A percentile compares a stretch with the other conserved stretches of the same genome.
Conservation (phyloP, 1,140 invertebrate genomes). For the Augochlora pura region DNA sequence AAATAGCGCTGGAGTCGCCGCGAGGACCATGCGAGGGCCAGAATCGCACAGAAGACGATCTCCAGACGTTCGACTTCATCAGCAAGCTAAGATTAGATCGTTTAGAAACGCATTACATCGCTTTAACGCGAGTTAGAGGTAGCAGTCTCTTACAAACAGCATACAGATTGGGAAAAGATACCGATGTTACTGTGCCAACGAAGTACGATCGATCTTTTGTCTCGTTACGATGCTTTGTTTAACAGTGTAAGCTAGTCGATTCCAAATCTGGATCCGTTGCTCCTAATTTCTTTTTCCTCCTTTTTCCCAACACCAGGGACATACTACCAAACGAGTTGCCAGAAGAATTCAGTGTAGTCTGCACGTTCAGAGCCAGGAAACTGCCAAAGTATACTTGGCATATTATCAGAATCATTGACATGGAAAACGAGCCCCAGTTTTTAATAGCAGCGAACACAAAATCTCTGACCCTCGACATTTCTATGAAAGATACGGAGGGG, state of each 20-base stretch:
- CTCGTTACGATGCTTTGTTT: not conserved
- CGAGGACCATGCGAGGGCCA: constrained; percentile 83
- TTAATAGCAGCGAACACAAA: constrained; percentile 85
- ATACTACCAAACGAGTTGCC: constrained; percentile 86
- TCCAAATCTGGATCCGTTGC: not conserved
- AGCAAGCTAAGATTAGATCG: constrained; percentile 87
- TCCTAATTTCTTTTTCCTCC: not conserved
- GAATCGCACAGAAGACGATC: constrained; percentile 87
- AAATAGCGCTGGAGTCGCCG: not conserved
- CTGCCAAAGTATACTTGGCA: constrained; percentile 85
- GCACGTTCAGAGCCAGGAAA: constrained; percentile 83
- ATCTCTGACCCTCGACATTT: constrained; percentile 83
- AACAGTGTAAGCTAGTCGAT: not conserved
- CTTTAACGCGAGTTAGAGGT: constrained; percentile 86
- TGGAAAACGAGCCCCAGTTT: constrained; percentile 84
- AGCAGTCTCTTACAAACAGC: constrained; percentile 88
- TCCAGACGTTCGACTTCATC: constrained; percentile 90
- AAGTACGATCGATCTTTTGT: constrained; percentile 78
- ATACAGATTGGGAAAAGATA: constrained; percentile 86
- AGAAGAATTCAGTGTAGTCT: constrained; percentile 87
- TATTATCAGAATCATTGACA: constrained; percentile 84
- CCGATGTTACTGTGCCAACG: constrained; percentile 86
- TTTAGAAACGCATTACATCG: constrained; percentile 82
- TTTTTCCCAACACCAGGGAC: constrained; percentile 74
- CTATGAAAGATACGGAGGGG: constrained; percentile 82